Base-by-base conservation (phyloP, 2,888 invertebrate species). In the Alitta virens region DNA sequence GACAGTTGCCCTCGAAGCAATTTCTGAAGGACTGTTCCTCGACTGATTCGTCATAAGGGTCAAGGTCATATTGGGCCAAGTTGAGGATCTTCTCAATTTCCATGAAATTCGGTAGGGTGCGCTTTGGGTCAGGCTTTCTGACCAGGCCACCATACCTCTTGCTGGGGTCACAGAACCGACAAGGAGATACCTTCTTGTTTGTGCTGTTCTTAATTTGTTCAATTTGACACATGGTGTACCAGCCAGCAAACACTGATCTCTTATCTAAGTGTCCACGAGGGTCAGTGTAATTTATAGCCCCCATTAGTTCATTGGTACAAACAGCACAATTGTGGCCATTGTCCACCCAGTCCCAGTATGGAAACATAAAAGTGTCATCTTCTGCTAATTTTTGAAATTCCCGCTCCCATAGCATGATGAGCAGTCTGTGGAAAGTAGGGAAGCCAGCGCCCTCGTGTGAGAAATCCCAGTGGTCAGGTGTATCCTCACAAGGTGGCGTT, bases 401-500 rank as follows among this genome's bases (percentile, higher is more conserved):
- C 33, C 54, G 27, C 54, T 60, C 60, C 60, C 60, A 60, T 18
- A 59, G 23, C n/a, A 64, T 54, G 16, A 63, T 51, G 16, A 59
- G 54, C 2, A 53, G 54, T 18, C 65, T 52, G 52, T 64, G 65
- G 61, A 62, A 64, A 24, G 63, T 54, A n/a, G 59, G 62, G 52
- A 64, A 64, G 12, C 43, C 62, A 12, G 65, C 40, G 9, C 64
- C 64, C 18, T 55, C 52, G 27, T 63, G 63, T n/a, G 59, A 52
- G 53, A 61, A 54, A 40, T 63, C 63, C 16, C 61, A 27, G 54
- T 46, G 59, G 27, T 24, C 50, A 14, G 3, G 25, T 1, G 46
- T 23, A 24, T 26, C 51, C 18, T 23, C 24, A 18, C 16, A n/a
- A n/a, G 27, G 43, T 12, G 46, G 53, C 7, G 23, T 2, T 5